Evolutionary conservation across 2,797 vertebrate genomes (phyloP).

Genomic region (Eulemur rubriventer): DNA sequence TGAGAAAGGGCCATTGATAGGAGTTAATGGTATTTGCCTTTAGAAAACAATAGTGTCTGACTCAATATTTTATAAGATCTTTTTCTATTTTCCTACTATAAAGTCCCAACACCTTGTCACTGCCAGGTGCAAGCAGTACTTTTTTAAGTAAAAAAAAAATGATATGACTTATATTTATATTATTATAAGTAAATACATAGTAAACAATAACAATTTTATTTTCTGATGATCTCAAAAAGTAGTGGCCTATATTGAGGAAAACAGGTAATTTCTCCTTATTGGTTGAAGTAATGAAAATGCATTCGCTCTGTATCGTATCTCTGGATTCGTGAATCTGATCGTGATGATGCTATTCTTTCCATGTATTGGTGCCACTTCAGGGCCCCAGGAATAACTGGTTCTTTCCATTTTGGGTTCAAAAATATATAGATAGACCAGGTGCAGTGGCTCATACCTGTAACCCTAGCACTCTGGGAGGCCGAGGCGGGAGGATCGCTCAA

Average conservation of each 20-base stretch:
- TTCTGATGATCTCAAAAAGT: background rate
- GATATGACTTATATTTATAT: background rate
- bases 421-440: background rate
- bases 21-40: constrained; percentile 44
- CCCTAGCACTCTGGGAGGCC: no score
- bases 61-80: constrained; percentile 44
- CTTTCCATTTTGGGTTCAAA: background rate
- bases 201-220: background rate
- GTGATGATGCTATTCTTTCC: background rate
- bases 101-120: background rate
- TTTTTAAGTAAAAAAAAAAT: constrained; percentile 9
- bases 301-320: background rate
- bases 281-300: background rate
- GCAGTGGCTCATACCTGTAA: no score
- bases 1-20: constrained; percentile 3
- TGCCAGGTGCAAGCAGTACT: background rate
- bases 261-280: background rate
- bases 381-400: background rate
- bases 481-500: no score
- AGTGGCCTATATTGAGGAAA: background rate
- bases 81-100: constrained; percentile 42
- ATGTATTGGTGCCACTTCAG: background rate
- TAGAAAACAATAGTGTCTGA: constrained; percentile 48
- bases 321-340: background rate
- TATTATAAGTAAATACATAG: background rate